Evolutionary conservation across 2,888 invertebrate genomes (phyloP), one percentile per base, ranked within the genome.

Genomic region (Drosophila rubida): DNA sequence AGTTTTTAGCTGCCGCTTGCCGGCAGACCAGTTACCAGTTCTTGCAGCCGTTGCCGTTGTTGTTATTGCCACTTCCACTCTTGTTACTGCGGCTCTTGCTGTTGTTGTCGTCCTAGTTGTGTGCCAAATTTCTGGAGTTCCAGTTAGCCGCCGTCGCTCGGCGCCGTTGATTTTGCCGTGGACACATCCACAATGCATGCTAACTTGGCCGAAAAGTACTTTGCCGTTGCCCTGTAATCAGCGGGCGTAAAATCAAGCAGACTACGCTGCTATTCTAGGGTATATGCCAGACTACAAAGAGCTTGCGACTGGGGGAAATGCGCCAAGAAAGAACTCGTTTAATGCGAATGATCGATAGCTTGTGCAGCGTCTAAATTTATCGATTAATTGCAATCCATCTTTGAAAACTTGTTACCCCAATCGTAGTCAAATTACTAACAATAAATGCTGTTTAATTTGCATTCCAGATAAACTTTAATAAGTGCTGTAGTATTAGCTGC

Each of bases 21-120:
- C 69, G 80, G 67, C 64, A 74, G 62, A 79, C 76, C 78, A 77
- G 77, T 81, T 79, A 79, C 82, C 81, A 85, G 81, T 82, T 81
- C 79, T 84, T 78, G 68, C 59, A 71, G 78, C 78, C 69, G 64
- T 82, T 67, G 61, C 50, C 61, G 73, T 57, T 72, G 50, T 41
- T 45, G 37, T 44, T 44, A 48, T 19, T 41, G 41, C 35, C 35
- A 35, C 41, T 41, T 41, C 41, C 41, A 37, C 35, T 41, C 41
- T 41, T 41, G 9, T 41, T 49, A 14, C 14, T 60, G 35, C n/a
- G 4, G 57, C 45, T 59, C 45, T 58, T 42, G 62, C 32, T 69
- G 67, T 59, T 69, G 73, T 76, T 68, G 77, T 80, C 63, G 81
- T 82, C 80, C 80, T 80, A 82, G 80, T 80, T 81, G 81, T 79